phyloP scores from a whole-genome alignment of 2,888 invertebrate genomes.

The Poecilobothrus nobilitatus region DNA sequence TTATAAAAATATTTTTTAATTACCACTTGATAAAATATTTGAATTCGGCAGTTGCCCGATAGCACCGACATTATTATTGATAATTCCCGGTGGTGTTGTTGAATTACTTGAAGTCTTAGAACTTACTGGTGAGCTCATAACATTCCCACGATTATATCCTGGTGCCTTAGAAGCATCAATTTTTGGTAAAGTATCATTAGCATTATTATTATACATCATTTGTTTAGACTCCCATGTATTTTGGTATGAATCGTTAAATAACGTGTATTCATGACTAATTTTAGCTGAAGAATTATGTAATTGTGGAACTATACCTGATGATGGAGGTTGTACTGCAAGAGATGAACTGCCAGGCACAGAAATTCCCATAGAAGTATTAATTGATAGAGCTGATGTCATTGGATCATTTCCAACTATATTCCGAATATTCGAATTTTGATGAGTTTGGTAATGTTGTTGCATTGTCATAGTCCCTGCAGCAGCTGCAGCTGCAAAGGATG shows the following conservation, averaged over 20 bases:
- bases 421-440: conserved; percentile 12
- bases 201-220: conserved; percentile 44
- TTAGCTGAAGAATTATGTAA: conserved; percentile 32
- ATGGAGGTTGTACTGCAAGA: conserved; percentile 18
- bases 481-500: conserved; percentile 34
- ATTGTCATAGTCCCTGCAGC: conserved; percentile 36
- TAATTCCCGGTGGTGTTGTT: conserved; percentile 46
- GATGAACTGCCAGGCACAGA: conserved; percentile 20
- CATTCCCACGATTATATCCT: conserved; percentile 69
- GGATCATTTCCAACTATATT: conserved; percentile 18
- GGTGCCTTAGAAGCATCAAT: conserved; percentile 86
- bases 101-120: conserved; percentile 51
- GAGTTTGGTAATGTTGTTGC: conserved; percentile 27
- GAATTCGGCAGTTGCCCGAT: conserved; percentile 18
- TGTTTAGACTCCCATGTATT: conserved; percentile 45
- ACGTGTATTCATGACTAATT: conserved; percentile 62
- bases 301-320: conserved; percentile 31
- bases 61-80: conserved; percentile 15
- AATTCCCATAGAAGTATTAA: conserved; percentile 20
- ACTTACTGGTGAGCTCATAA: conserved; percentile 68
- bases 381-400: conserved; percentile 22
- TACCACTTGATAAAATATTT: conserved; percentile 21
- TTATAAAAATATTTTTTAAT: conserved; percentile 22
- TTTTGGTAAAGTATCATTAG: conserved; percentile 46
- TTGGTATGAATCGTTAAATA: conserved; percentile 67